These are phyloP conservation scores for Notothenia rossii DNA, from an alignment of 2,113 vertebrate species.

Conservation along the genomic window DNA sequence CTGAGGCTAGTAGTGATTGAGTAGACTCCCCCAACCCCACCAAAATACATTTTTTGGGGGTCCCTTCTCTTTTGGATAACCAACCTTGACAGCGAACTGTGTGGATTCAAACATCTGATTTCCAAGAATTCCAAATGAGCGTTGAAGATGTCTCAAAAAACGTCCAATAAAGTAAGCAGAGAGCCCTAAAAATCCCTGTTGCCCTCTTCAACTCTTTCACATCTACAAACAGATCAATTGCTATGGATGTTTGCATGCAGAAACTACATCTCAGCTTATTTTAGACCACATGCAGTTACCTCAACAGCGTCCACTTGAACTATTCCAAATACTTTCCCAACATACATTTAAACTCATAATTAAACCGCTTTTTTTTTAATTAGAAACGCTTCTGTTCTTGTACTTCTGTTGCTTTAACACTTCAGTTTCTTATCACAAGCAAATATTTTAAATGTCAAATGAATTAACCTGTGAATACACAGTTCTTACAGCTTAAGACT, in stretches of 20 bases:
- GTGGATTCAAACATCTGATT: neutral
- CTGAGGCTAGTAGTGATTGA: constrained; percentile 55
- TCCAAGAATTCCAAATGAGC: neutral
- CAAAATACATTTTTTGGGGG: constrained; percentile 42
- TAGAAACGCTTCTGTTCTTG: too few species aligned
- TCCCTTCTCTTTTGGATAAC: constrained; percentile 19
- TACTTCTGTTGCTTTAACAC: neutral
- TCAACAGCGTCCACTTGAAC: neutral
- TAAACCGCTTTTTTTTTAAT: neutral
- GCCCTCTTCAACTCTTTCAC: neutral
- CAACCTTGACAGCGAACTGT: neutral
- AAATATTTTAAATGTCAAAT: too few species aligned
- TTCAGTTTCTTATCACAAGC: too few species aligned
- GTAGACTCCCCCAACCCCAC: constrained; percentile 24
- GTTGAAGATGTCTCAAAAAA: neutral
- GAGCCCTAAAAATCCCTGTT: neutral
- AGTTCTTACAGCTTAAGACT: too few species aligned
- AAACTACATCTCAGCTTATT: neutral
- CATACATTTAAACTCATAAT: neutral
- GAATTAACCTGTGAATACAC: too few species aligned
- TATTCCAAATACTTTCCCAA: neutral
- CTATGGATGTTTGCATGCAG: neutral
- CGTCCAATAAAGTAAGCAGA: neutral
- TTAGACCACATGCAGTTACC: neutral
- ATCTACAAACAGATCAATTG: neutral